phyloP scores from a whole-genome alignment of 2,113 vertebrate species.

The Cheilinus undulatus region DNA sequence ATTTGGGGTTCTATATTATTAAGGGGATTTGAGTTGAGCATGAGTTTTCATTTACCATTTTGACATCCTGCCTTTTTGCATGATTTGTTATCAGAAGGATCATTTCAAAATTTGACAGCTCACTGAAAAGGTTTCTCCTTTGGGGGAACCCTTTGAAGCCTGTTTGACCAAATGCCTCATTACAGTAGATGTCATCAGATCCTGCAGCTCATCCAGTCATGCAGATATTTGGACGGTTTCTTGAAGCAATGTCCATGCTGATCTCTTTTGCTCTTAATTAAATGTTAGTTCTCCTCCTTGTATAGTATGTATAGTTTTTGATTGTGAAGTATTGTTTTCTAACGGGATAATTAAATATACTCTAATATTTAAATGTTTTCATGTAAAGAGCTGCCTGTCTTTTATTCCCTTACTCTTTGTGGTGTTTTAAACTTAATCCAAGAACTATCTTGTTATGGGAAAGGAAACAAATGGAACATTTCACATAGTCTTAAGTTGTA shows the following conservation, averaged over 20 bases:
- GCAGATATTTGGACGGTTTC: constrained; percentile 42
- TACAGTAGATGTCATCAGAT: constrained; percentile 47
- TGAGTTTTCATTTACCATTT: neutral
- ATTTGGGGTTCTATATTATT: neutral
- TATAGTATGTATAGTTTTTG: neutral
- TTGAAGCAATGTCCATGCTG: constrained; percentile 14
- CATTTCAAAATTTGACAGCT: constrained; percentile 40
- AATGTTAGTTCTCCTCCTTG: neutral
- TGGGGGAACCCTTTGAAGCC: constrained; percentile 21
- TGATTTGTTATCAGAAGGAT: neutral
- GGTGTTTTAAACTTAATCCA: neutral
- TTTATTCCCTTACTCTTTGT: too few species aligned
- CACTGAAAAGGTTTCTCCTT: constrained; percentile 36
- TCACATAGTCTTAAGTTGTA: neutral
- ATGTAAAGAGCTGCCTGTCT: too few species aligned
- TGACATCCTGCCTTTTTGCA: constrained; percentile 15
- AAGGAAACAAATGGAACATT: neutral
- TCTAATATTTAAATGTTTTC: too few species aligned
- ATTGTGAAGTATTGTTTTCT: too few species aligned
- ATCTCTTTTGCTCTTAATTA: constrained; percentile 33
- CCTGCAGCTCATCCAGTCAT: constrained; percentile 51
- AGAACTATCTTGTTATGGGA: neutral
- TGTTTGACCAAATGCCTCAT: constrained; percentile 42
- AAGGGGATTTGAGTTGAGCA: neutral
- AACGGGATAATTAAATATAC: too few species aligned